Base-by-base conservation (phyloP, 1,140 invertebrate genomes). In the Drosophila azteca region DNA sequence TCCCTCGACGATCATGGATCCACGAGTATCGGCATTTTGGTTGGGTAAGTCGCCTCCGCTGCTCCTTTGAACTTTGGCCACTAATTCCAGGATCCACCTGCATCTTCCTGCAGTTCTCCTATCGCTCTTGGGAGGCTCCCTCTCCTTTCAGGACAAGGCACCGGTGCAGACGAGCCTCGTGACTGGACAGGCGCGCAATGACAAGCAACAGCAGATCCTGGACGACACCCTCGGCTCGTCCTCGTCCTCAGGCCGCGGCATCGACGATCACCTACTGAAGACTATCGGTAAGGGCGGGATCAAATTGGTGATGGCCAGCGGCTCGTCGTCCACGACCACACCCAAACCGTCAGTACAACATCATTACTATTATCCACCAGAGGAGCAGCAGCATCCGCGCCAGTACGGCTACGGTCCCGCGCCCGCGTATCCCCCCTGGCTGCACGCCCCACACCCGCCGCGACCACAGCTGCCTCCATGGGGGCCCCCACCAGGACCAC, bases 361-460 rank as follows among this genome's bases (percentile, higher is more conserved):
- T 57, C 83, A 87, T 79, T 87, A 87, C 70, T 87, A 87, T 87
- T 87, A 88, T 87, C 44, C 69, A 78, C 48, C 77, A 78, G 82
- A 85, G 72, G 80, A 79, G 15, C 71, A 74, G 61, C 64, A 83
- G 57, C 81, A 78, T 46, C 64, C 73, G 20, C 82, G 82, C 11
- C 81, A 87, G 60, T 58, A 71, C 26, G 81, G 74, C 24, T 76
- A 76, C 11, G 68, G 59, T 26, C 70, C 62, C n/a, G 35, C 61
- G 7, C 26, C 61, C 11, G 11, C 35, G 11, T 39, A 39, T 2
- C 2, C 35, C 29, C 68, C 43, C 9, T 48, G 71, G 24, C 29
- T 31, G 13, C 51, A 41, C 1, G 24, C 15, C 3, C 73, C 62
- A 5, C 60, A 50, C 0, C 49, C 75, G 15, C 68, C 49, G 9